A percentile compares a stretch with the other conserved stretches of the same genome.
phyloP scores from a whole-genome alignment of 2,113 vertebrate species.

The Thryonomys swinderianus region DNA sequence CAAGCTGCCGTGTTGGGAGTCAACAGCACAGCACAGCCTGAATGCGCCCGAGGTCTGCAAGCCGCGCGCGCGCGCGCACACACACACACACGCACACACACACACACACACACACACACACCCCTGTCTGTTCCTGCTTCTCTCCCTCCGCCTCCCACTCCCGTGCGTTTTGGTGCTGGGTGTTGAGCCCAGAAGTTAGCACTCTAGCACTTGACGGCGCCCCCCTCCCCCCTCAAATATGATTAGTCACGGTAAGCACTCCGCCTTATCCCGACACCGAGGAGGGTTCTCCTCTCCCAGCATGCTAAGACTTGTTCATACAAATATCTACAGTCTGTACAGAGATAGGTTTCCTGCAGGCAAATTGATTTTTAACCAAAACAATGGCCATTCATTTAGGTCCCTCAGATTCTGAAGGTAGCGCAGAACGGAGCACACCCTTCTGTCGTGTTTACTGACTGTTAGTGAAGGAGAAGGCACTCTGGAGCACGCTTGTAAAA shows the following conservation, averaged over 20 bases:
- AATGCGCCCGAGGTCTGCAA: too few relatives aligned
- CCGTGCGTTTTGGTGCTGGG: not conserved
- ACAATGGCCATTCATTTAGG: not conserved
- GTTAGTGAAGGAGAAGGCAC: not conserved
- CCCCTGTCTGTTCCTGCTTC: not conserved
- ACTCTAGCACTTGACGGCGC: not conserved
- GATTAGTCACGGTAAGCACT: not conserved
- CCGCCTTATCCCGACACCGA: not conserved
- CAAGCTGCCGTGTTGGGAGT: not conserved
- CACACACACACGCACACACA: too few relatives aligned
- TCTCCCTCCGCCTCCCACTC: not conserved
- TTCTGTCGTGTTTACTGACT: not conserved
- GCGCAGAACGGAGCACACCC: not conserved
- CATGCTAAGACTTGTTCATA: not conserved
- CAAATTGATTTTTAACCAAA: not conserved
- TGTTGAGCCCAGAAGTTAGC: not conserved
- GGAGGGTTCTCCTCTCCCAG: not conserved
- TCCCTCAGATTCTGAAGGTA: not conserved
- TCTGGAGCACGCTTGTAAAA: too few relatives aligned
- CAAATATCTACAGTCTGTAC: not conserved
- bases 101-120: too few relatives aligned
- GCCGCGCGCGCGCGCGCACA: too few relatives aligned
- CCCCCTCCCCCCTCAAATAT: not conserved
- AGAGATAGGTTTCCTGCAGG: not conserved
- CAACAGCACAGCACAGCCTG: accelerated